Base-by-base conservation (phyloP, 2,113 vertebrate genomes). In the Blennius ocellaris region DNA sequence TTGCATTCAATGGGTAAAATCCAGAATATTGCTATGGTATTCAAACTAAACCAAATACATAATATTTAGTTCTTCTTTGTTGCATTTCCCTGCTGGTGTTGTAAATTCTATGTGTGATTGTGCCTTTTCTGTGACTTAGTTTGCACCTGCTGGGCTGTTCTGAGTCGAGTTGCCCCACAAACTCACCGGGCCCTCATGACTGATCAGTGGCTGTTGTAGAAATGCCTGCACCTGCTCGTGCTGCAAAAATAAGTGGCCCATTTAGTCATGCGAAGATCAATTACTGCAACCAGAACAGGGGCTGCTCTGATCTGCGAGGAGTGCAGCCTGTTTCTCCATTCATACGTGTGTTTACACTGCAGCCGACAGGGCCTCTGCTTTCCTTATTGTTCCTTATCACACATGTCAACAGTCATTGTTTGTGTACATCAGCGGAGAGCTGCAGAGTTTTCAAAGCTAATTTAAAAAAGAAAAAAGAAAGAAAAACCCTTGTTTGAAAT, bases 231-330 rank as follows among this genome's bases (percentile, higher is more conserved):
- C 85, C 91, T 91, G 89, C 85, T 86, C 62, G 14, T 52, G 41
- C 72, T 81, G 86, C 73, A 87, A 87, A 90, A 90, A 92, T 87
- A 90, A 89, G 74, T 90, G 90, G 63, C 88, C 90, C 85, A 92
- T 87, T 92, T 89, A 84, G 53, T 80, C 83, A 76, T 73, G 79
- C 75, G 81, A 84, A 84, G 88, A 92, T 90, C 87, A 89, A 85
- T 90, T 85, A 89, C 74, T 50, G 66, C 78, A 68, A 60, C 38
- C 70, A 36, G 66, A 44, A 49, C 15, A 8, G 64, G 57, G 30
- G 73, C 58, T 4, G 70, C 57, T 44, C 53, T 11, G 47, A 66
- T 65, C 67, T 48, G n/a, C n/a, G n/a, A 62, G 1, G 30, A 49
- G 30, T 43, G 15, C 40, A 39, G 67, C 61, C 59, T 48, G 41